Evolutionary conservation across 2,797 vertebrate genomes (phyloP).

Genomic region (Schizothorax lantsangensis): DNA sequence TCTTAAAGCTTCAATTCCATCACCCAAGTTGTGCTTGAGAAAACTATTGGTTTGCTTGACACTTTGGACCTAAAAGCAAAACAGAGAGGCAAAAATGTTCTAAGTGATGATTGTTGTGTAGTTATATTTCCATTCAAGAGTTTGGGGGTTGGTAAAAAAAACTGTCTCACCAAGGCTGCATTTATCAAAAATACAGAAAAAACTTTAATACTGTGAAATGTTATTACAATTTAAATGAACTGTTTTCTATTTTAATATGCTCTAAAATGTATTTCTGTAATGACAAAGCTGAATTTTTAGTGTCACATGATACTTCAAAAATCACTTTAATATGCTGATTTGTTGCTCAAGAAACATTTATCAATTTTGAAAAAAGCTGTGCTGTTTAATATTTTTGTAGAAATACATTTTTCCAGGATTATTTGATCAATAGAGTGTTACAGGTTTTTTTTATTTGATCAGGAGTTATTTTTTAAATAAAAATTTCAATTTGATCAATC

Average conservation of each 20-base stretch:
- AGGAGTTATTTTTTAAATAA: not conserved
- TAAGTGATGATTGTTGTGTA: not conserved
- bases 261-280: no score
- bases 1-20: conserved; percentile 79
- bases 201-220: no score
- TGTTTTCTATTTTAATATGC: no score
- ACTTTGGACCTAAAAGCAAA: conserved; percentile 83
- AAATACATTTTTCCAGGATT: not conserved
- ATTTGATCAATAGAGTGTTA: not conserved
- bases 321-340: no score
- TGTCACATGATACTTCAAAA: no score
- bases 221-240: no score
- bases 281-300: no score
- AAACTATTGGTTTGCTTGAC: conserved; percentile 93
- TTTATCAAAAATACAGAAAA: no score
- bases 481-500: not conserved
- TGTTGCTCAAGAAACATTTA: not conserved
- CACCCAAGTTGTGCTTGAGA: conserved; percentile 82
- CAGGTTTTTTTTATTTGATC: no score
- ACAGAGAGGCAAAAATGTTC: not conserved
- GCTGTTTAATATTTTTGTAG: not conserved
- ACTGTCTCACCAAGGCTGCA: no score
- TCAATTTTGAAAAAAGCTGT: not conserved
- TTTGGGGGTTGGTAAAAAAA: no score
- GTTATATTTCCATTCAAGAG: not conserved